Evolutionary conservation across 2,888 invertebrate genomes (phyloP), one percentile per base, ranked within the genome.

Genomic region (Polylopha cassiicola): DNA sequence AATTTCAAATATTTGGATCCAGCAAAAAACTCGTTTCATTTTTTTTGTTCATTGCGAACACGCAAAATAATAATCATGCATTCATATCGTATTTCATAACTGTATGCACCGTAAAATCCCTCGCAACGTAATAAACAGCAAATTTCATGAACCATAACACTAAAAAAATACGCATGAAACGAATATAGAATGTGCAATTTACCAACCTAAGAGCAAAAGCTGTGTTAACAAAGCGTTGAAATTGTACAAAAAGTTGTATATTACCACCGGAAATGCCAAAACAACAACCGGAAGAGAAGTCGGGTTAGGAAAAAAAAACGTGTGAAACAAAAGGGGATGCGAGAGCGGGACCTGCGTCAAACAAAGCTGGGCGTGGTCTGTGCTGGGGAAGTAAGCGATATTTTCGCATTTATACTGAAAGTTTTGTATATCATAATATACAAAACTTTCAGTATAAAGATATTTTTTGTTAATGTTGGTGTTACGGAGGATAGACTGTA

Each of bases 171-270:
- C 17, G n/a, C 8, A 33, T 32, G 15, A 3, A n/a, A 6, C 21
- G 17, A 32, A 39, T 28, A 29, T 32, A 18, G 13, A 33, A 31
- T n/a, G 8, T 23, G 18, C 33, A 7, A 11, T 27, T 31, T 30
- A n/a, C 21, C 26, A n/a, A 16, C 8, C 5, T 14, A 28, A 18
- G 34, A 14, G 26, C 11, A 9, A 26, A 30, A 23, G 33, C 23
- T 13, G 13, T 23, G 4, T 22, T 48, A 50, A 52, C 50, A 50
- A 50, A 50, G 46, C 53, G 41, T 28, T 37, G 48, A 49, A 51
- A 49, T 50, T 48, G 44, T 46, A 36, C 17, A 13, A 39, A 44
- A 46, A 44, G 29, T 23, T 22, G 28, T 29, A 29, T 29, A 28
- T 39, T 33, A 39, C n/a, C 27, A 15, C 26, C 39, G 39, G 36